A percentile compares a stretch with the other conserved stretches of the same genome.
Conservation (phyloP, 2,797 vertebrate species). For the Menidia menidia region DNA sequence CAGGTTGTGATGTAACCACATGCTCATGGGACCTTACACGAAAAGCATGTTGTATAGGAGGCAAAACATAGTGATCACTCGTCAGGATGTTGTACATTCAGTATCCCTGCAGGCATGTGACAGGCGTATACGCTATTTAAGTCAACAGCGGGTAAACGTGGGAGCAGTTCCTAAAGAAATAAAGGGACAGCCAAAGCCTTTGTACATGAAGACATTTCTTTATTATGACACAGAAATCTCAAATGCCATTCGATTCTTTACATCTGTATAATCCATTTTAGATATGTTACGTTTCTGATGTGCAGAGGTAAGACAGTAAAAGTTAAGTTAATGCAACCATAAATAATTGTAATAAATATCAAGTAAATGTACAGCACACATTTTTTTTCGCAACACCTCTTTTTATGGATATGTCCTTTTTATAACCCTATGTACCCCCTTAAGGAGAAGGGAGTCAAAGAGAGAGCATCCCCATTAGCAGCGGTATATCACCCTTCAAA, state of each 20-base stretch:
- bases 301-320: constrained; percentile 89
- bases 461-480: constrained; percentile 81
- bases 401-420: constrained; percentile 80
- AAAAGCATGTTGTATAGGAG: constrained; percentile 36
- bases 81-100: neutral
- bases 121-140: neutral
- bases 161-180: too few relatives aligned
- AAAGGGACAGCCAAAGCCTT: constrained; percentile 8
- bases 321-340: constrained; percentile 94
- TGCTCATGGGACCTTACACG: constrained; percentile 19
- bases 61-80: constrained; percentile 29
- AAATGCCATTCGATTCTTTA: constrained; percentile 81
- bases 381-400: constrained; percentile 81
- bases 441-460: constrained; percentile 52
- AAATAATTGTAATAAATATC: constrained; percentile 99
- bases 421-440: constrained; percentile 59
- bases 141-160: constrained; percentile 2
- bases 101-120: constrained; percentile 7
- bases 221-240: constrained; percentile 86
- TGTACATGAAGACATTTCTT: constrained; percentile 86
- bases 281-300: constrained; percentile 87
- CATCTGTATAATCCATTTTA: constrained; percentile 88
- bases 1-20: constrained; percentile 49
- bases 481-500: constrained; percentile 79
- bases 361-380: constrained; percentile 93